These are phyloP conservation scores for Drosophila setosimentum DNA, from an alignment of 2,888 invertebrate genomes.

Conservation along the genomic window DNA sequence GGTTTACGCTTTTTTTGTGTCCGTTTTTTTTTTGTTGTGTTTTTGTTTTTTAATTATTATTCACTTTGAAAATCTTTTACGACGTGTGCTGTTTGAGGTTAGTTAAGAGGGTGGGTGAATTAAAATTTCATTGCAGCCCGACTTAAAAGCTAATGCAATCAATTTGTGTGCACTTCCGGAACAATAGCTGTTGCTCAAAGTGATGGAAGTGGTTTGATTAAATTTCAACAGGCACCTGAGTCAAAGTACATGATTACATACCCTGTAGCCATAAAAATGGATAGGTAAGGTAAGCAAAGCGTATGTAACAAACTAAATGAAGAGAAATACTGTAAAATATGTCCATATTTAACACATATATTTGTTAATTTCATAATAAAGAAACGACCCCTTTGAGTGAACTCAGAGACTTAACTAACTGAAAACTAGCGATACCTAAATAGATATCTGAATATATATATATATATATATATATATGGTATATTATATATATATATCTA, in stretches of 20 bases:
- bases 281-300: rapidly evolving
- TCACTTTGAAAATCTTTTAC: conserved; percentile 47
- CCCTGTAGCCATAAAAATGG: not conserved
- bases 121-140: conserved; percentile 18
- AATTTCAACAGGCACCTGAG: conserved; percentile 42
- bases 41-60: conserved; percentile 6
- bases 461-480: not conserved
- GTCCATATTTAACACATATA: not conserved
- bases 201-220: not conserved
- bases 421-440: not conserved
- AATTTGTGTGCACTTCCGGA: conserved; percentile 36
- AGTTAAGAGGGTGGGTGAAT: not conserved
- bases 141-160: conserved; percentile 28
- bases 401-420: not conserved
- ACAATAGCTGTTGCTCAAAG: not conserved
- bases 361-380: not conserved
- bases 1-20: conserved; percentile 34
- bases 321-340: not conserved
- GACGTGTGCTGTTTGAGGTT: conserved; percentile 12
- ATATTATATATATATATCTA: not conserved
- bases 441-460: not conserved
- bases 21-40: conserved; percentile 4
- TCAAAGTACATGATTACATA: conserved; percentile 6
- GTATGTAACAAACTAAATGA: not conserved
- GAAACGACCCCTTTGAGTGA: not conserved